phyloP scores from a whole-genome alignment of 2,113 vertebrate species.

The Pantherophis guttatus region DNA sequence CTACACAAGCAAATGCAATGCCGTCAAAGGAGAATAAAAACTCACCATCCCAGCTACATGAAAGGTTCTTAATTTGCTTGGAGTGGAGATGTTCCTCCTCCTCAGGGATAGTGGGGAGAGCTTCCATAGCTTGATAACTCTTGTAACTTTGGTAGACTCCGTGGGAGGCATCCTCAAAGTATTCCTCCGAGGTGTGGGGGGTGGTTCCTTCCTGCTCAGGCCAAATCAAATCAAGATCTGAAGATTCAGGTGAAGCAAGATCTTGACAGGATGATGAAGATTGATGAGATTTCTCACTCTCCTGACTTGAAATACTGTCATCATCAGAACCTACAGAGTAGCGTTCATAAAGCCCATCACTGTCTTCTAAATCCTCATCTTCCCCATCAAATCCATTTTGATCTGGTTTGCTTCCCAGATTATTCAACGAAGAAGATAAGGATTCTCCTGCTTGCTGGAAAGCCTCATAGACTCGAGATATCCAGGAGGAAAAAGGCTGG shows the following conservation, averaged over 20 bases:
- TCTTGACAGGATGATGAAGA: constrained; percentile 13
- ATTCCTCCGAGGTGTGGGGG: constrained; percentile 23
- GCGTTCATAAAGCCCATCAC: constrained; percentile 45
- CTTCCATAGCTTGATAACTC: constrained; percentile 33
- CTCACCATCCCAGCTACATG: constrained; percentile 64
- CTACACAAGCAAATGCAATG: not conserved
- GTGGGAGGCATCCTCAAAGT: constrained; percentile 30
- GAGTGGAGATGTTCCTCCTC: constrained; percentile 64
- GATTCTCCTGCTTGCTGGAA: constrained; percentile 72
- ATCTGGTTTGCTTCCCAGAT: constrained; percentile 58
- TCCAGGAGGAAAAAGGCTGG: constrained; percentile 76
- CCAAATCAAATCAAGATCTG: not conserved
- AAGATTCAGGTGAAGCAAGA: constrained; percentile 40
- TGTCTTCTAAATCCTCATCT: constrained; percentile 57
- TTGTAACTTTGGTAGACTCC: constrained; percentile 48
- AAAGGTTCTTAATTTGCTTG: constrained; percentile 32
- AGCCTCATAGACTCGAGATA: constrained; percentile 76
- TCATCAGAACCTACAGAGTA: constrained; percentile 57
- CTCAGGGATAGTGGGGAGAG: constrained; percentile 73
- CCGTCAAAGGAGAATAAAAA: not conserved
- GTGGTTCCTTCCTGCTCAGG: not conserved
- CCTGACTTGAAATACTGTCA: constrained; percentile 42
- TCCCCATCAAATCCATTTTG: constrained; percentile 50
- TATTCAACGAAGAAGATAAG: constrained; percentile 67
- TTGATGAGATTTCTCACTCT: constrained; percentile 23